Base-by-base conservation (phyloP, 2,888 invertebrate species). In the Habroteleia sp. region DNA sequence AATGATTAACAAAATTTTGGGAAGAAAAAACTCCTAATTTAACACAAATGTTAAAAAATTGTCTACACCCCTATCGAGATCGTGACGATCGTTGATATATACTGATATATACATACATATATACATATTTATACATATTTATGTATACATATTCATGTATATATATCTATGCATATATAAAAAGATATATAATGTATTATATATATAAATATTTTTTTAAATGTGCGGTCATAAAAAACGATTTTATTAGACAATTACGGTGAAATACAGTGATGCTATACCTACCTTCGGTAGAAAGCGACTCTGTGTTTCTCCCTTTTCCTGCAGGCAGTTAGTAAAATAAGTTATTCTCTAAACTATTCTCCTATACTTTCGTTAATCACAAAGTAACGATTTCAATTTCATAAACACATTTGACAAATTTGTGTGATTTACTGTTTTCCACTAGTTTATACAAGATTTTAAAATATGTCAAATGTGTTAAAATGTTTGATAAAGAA, bases 241-340 rank as follows among this genome's bases (percentile, higher is more conserved):
- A 6, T 65, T 5, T 41, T 39, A 39, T 5, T n/a, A n/a, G n/a
- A 50, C 33, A 46, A 52, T 52, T 27, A 48, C 33, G 20, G 37
- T 62, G 56, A 65, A 58, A 54, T 68, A 69, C 35, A 68, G 56
- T 56, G 69, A 60, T 58, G 66, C 14, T 76, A 63, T 78, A 86
- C 92, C 92, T 92, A 93, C 93, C 93, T 93, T 93, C 93, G 77
- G 92, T 92, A 80, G 92, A 91, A 84, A 93, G 91, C 83, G 92
- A 91, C 89, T 93, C 93, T 87, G 92, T 91, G 87, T 92, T 91
- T 88, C 93, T 91, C 89, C 92, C 91, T 89, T 92, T 93, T 90
- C 93, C 93, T 93, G 91, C 89, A 87, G 89, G 89, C 88, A 90
- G 83, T 88, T 84, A 86, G 84, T 87, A 86, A 88, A 87, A 86